Evolutionary conservation across 1,140 invertebrate species (phyloP).

Genomic region (Lucilia cuprina): DNA sequence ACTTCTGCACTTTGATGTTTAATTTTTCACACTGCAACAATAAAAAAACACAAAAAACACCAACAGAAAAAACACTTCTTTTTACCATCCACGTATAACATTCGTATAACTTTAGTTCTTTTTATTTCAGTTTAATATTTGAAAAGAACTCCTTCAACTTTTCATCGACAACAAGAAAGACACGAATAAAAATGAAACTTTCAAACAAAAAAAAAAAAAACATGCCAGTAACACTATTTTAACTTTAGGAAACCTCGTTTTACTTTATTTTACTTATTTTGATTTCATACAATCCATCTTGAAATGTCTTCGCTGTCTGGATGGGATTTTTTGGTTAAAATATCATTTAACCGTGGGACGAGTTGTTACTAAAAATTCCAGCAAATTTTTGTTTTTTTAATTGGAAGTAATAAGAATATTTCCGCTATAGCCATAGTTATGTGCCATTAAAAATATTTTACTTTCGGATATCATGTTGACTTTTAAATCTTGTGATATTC

Average conservation of each 20-base stretch:
- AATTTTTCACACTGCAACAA: background rate
- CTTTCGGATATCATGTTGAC: too few relatives aligned
- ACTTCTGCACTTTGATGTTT: background rate
- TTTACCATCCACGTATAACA: background rate
- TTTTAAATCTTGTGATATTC: too few relatives aligned
- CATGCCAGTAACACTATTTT: background rate
- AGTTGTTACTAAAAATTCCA: too few relatives aligned
- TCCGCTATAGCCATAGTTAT: too few relatives aligned
- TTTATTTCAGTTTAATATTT: constrained; percentile 2
- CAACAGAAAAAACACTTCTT: background rate
- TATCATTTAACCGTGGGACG: background rate
- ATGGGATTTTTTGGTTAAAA: background rate
- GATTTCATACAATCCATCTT: constrained; percentile 30
- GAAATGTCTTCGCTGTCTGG: constrained; percentile 20
- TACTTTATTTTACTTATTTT: constrained; percentile 9
- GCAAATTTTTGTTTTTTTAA: too few relatives aligned
- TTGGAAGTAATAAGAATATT: too few relatives aligned
- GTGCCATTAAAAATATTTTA: too few relatives aligned
- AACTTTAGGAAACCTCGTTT: background rate
- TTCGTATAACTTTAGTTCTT: background rate
- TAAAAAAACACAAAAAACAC: background rate
- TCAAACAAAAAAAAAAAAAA: background rate
- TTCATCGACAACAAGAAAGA: background rate
- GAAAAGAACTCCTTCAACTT: constrained; percentile 7
- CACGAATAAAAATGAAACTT: background rate